A percentile compares a stretch with the other conserved stretches of the same genome.
Conservation (phyloP, 1,140 invertebrate genomes). For the Neotoxoptera formosana region DNA sequence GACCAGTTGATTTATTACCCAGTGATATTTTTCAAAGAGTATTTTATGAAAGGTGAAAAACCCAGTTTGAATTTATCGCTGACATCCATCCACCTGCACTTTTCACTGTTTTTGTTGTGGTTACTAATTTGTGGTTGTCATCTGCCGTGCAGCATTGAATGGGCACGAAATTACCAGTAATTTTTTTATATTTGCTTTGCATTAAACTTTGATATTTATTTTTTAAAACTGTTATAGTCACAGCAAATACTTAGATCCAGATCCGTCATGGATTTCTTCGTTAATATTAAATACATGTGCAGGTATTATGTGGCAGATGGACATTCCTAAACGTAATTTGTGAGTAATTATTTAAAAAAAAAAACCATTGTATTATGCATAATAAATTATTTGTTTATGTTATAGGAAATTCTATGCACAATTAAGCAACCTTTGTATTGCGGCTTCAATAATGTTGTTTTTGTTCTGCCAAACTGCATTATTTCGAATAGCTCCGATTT, state of each 20-base stretch:
- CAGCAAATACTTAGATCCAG: constrained; percentile 28
- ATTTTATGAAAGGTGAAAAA: constrained; percentile 42
- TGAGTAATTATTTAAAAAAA: not conserved
- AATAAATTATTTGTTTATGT: not conserved
- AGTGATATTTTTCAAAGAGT: constrained; percentile 37
- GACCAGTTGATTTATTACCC: constrained; percentile 50
- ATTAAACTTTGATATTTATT: not conserved
- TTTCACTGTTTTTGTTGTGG: constrained; percentile 55
- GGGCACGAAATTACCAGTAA: constrained; percentile 54
- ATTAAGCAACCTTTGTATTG: constrained; percentile 3
- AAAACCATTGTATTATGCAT: not conserved
- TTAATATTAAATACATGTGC: constrained; percentile 34
- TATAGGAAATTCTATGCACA: constrained; percentile 40
- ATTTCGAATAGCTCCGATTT: constrained; percentile 45
- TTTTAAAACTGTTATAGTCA: constrained; percentile 1
- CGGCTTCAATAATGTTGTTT: constrained; percentile 6
- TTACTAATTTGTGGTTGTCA: constrained; percentile 39
- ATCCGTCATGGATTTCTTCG: constrained; percentile 42
- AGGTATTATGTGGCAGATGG: constrained; percentile 15
- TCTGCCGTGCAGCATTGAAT: constrained; percentile 46
- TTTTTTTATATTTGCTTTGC: not conserved
- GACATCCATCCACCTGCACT: constrained; percentile 29
- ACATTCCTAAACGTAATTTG: constrained; percentile 41
- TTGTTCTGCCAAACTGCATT: constrained; percentile 42
- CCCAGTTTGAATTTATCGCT: not conserved